Evolutionary conservation across 2,113 vertebrate species (phyloP).

Genomic region (Stomatorhinus ivindoensis): DNA sequence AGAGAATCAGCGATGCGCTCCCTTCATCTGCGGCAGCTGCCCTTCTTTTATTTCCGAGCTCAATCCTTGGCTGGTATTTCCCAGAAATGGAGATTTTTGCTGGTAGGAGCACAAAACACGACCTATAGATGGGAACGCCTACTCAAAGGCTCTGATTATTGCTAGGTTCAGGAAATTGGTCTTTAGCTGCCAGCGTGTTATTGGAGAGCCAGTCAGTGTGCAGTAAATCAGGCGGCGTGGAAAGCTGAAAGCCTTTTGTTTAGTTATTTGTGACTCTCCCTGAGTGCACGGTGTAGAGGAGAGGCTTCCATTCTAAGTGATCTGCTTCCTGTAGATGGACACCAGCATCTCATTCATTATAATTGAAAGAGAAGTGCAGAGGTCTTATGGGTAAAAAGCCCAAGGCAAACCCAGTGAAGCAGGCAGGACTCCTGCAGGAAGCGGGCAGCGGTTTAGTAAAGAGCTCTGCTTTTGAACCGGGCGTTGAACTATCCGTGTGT

Average conservation of each 20-base stretch:
- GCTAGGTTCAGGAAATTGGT: background rate
- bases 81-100: background rate
- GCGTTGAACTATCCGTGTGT: background rate
- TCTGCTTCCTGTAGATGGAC: background rate
- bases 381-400: background rate
- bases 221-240: background rate
- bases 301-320: slow-evolving; percentile 6
- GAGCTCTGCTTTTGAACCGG: background rate
- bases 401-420: background rate
- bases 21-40: background rate
- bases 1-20: background rate
- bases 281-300: background rate
- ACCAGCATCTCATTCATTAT: background rate
- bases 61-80: background rate
- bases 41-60: background rate
- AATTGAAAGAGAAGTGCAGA: slow-evolving; percentile 5
- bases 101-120: background rate
- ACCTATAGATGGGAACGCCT: background rate
- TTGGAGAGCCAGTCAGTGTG: background rate
- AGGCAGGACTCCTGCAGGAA: background rate
- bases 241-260: background rate
- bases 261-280: background rate
- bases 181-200: background rate
- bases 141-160: background rate
- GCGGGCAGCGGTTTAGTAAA: background rate